Percentiles rank a stretch among this genome's conserved stretches.
These are phyloP conservation scores for Trimorus sp. DNA, from an alignment of 2,888 invertebrate genomes.

Conservation along the genomic window DNA sequence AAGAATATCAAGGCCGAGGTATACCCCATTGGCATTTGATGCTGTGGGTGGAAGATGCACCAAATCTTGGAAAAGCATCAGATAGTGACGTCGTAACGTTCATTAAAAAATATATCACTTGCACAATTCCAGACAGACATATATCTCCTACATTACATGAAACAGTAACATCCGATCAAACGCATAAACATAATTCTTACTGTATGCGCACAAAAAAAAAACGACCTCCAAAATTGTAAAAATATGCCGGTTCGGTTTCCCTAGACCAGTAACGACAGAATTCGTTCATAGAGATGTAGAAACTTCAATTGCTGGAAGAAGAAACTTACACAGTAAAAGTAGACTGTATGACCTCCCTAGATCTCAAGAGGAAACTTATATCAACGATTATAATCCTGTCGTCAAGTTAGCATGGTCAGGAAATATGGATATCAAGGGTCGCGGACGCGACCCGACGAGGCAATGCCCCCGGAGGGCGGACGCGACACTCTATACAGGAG, in stretches of 20 bases:
- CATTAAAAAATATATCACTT: slow-evolving; percentile 69
- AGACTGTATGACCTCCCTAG: slow-evolving; percentile 72
- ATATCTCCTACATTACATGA: slow-evolving; percentile 62
- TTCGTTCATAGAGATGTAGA: slow-evolving; percentile 67
- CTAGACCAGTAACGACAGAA: slow-evolving; percentile 66
- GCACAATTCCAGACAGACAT: slow-evolving; percentile 67
- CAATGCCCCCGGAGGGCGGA: no score
- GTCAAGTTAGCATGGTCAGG: no score
- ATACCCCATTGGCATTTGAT: not conserved
- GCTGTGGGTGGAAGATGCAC: slow-evolving; percentile 73
- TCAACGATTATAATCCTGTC: no score
- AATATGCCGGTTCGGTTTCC: no score
- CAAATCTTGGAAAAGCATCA: slow-evolving; percentile 67
- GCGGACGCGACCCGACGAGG: no score
- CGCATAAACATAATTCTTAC: slow-evolving; percentile 5
- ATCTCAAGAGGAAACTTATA: no score
- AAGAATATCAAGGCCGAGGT: slow-evolving; percentile 9
- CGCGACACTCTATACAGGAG: no score
- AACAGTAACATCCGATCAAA: not conserved
- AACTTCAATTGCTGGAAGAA: slow-evolving; percentile 71
- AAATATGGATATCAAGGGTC: no score
- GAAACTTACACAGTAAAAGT: slow-evolving; percentile 67
- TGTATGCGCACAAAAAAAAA: slow-evolving; percentile 5
- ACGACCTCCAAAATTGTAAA: no score
- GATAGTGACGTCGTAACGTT: slow-evolving; percentile 69